A percentile compares a stretch with the other conserved stretches of the same genome.
These are phyloP conservation scores for Agonopterix alstromeriana DNA, from an alignment of 2,888 invertebrate species.

Conservation along the genomic window DNA sequence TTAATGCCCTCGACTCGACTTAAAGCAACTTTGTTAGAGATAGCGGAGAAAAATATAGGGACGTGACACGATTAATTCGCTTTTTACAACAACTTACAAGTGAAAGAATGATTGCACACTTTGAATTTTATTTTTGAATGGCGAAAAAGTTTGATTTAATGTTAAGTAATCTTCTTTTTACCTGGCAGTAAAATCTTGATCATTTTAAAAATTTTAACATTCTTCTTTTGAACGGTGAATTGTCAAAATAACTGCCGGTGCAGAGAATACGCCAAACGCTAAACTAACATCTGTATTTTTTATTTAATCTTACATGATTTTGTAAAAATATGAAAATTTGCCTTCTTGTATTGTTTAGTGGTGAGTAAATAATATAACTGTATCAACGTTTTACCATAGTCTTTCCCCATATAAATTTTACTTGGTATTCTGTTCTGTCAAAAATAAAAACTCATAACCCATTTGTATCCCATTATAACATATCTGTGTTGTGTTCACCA, in stretches of 20 bases:
- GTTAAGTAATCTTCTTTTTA: conserved; percentile 4
- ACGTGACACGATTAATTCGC: conserved; percentile 70
- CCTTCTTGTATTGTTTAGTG: conserved; percentile 36
- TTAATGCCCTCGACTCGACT: conserved; percentile 65
- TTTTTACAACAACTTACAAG: conserved; percentile 43
- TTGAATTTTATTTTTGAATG: conserved; percentile 1
- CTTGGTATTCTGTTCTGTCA: too few relatives aligned
- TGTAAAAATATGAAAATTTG: conserved; percentile 41
- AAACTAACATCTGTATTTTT: conserved; percentile 14
- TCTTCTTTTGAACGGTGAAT: conserved; percentile 53
- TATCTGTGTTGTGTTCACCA: background rate
- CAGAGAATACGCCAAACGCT: conserved; percentile 28
- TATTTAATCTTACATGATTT: conserved; percentile 26
- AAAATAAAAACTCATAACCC: background rate
- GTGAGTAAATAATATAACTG: conserved; percentile 26
- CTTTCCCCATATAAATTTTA: too few relatives aligned
- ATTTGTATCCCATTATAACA: background rate
- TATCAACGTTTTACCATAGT: too few relatives aligned
- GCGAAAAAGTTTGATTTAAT: background rate
- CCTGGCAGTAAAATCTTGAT: conserved; percentile 13
- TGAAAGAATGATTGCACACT: conserved; percentile 29
- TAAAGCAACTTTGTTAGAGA: conserved; percentile 68
- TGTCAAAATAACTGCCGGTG: conserved; percentile 36
- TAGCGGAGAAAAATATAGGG: conserved; percentile 70
- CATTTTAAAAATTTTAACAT: conserved; percentile 21